Percentiles rank a stretch among this genome's conserved stretches.
Conservation (phyloP, 2,888 invertebrate genomes). For the Philereme transversata region DNA sequence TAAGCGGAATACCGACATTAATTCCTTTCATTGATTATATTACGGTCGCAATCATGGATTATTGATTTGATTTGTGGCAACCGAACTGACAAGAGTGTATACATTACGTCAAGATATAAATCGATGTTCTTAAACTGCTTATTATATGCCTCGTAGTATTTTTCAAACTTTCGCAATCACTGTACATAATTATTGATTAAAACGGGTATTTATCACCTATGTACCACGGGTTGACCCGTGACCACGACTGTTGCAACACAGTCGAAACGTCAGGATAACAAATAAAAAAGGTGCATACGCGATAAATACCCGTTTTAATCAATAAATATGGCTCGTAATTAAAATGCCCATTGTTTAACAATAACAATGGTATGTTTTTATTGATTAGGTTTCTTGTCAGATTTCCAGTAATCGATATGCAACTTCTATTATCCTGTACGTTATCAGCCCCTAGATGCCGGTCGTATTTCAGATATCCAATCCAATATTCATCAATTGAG, state of each 20-base stretch:
- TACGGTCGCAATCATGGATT: constrained; percentile 8
- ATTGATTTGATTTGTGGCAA: constrained; percentile 8
- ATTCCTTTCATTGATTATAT: constrained; percentile 17
- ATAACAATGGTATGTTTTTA: constrained; percentile 3
- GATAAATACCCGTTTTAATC: too few relatives aligned
- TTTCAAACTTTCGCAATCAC: too few relatives aligned
- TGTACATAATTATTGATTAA: too few relatives aligned
- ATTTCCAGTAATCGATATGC: constrained; percentile 3
- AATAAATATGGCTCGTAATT: neutral
- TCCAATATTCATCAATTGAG: constrained; percentile 2
- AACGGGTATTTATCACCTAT: too few relatives aligned
- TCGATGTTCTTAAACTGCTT: neutral
- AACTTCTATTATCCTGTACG: neutral
- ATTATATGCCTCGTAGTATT: neutral
- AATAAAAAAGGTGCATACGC: too few relatives aligned
- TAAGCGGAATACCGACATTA: constrained; percentile 12
- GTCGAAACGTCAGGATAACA: too few relatives aligned
- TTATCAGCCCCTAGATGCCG: constrained; percentile 6
- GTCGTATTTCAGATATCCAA: neutral
- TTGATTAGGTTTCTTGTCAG: constrained; percentile 1
- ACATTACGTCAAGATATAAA: neutral
- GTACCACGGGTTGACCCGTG: too few relatives aligned
- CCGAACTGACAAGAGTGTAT: neutral
- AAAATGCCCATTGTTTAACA: neutral
- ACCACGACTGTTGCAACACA: too few relatives aligned